Base-by-base conservation (phyloP, 2,113 vertebrate genomes). In the Tinamus guttatus region DNA sequence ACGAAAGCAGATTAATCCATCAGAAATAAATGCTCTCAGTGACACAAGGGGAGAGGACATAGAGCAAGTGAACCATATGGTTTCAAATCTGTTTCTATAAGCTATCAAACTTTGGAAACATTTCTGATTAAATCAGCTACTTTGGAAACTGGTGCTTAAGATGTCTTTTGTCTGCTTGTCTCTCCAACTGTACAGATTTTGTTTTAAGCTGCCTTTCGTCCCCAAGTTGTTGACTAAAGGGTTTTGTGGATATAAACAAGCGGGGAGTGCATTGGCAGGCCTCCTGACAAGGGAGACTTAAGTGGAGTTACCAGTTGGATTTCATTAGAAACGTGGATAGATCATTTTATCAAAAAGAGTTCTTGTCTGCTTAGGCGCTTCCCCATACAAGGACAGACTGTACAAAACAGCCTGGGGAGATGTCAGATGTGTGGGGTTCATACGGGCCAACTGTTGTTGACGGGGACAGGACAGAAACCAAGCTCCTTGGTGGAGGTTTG, bases 361-460 rank as follows among this genome's bases (percentile, higher is more conserved):
- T 81, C 60, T 86, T 60, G 36, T 59, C 43, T 70, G 0, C 22
- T 38, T 49, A 19, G 0, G 7, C 5, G 16, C 69, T 62, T 52
- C 43, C 13, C 25, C 8, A 0, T 60, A 1, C 30, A 30, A 63
- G 18, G 22, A 8, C 2, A 58, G 54, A 24, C 20, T 1, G 2
- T 54, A 47, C 40, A 24, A 58, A 45, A 28, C 22, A 83, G 22
- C 13, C 36, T 17, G 41, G 54, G 41, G 47, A 41, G 45, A n/a
- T 25, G 6, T 15, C 38, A 43, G 32, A 45, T 0, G 5, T 1
- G 1, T n/a, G 25, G 40, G 13, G 49, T 25, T 76, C 6, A 0
- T 11, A 15, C 3, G 71, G 71, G 14, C 28, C 41, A 63, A 68
- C 58, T 1, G 24, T 51, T 21, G 4, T 32, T 45, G 20, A 0